Base-by-base conservation (phyloP, 2,888 invertebrate genomes). In the Noctua fimbriata region DNA sequence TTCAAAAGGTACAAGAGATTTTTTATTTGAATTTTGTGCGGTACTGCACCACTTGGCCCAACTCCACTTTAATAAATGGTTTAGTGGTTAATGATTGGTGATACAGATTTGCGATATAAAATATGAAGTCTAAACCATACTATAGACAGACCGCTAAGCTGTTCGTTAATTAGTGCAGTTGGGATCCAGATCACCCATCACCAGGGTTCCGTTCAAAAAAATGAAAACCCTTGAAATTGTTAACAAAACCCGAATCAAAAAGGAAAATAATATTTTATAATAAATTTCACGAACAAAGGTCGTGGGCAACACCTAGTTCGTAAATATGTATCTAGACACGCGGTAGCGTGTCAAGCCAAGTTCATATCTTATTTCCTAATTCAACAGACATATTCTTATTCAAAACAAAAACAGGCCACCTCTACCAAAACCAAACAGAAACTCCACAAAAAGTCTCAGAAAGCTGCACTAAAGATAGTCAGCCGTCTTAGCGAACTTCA, bases 401-500 rank as follows among this genome's bases (percentile, higher is more conserved):
- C n/a, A 44, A 28, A 28, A 44, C 44, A 67, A 67, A 67, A 67
- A n/a, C 44, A 4, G 67, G 67, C 14, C 44, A 49, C 52, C 12
- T 18, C 18, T 36, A n/a, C 63, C 36, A 4, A n/a, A 32, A 69
- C 18, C 65, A n/a, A 32, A 63, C 63, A 60, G 21, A 66, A 76
- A 63, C 14, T 4, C 12, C 9, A 49, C 28, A 69, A 72, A 74
- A 87, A 69, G 63, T 69, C 49, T 49, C 44, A 36, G 32, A 70
- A 72, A 78, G 55, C 77, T 73, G 28, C 67, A 73, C 76, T 81
- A 66, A 72, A 87, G 82, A 85, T 79, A 87, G 86, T 81, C 69
- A 79, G 81, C 81, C 81, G 73, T 82, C 83, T 85, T 74, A 73
- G 75, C 3, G 78, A 82, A 78, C 82, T 87, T 85, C 79, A 87